Evolutionary conservation across 2,888 invertebrate genomes (phyloP), one percentile per base, ranked within the genome.

Genomic region (Clusia tigrina): DNA sequence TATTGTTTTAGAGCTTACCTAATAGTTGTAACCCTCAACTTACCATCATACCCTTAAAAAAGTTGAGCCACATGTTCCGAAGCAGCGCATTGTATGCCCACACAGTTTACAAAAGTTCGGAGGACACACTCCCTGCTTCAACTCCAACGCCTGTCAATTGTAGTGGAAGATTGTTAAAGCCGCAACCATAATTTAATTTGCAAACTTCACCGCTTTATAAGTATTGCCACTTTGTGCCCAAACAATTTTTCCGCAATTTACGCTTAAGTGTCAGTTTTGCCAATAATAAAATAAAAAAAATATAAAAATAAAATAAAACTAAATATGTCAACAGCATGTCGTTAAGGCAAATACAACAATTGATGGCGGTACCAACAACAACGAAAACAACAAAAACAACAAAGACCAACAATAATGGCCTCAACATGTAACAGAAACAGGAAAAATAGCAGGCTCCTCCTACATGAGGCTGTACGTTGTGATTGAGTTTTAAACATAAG

Each of bases 261-360:
- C 42, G 55, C 18, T 55, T 55, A 55, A 32, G 23, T 55, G 37
- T 55, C 55, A 55, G 12, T 38, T 38, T 55, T 37, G 55, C 38
- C 55, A 55, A 38, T 24, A 52, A 52, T 23, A 24, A 52, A 22
- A 24, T 52, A 18, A 51, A 37, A 23, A 26, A 24, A 37, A 17
- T 32, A 56, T 38, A 56, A 17, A 32, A 54, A 37, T 2, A 42
- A 23, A 56, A 56, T n/a, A 42, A 57, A 57, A 57, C 26, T 3
- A 57, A 57, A 23, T 46, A 46, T 48, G 48, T 48, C 48, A 48
- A 48, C 22, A 48, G 22, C 48, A 48, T 22, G 48, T 48, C 22
- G 48, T 22, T 20, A 48, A 18, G 48, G 22, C 48, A 48, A 48
- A 48, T 48, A 48, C 22, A 48, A 48, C 20, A 18, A 48, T 48